A percentile compares a stretch with the other conserved stretches of the same genome.
These are phyloP conservation scores for Trematomus bernacchii DNA, from an alignment of 2,797 vertebrate genomes.

Conservation along the genomic window DNA sequence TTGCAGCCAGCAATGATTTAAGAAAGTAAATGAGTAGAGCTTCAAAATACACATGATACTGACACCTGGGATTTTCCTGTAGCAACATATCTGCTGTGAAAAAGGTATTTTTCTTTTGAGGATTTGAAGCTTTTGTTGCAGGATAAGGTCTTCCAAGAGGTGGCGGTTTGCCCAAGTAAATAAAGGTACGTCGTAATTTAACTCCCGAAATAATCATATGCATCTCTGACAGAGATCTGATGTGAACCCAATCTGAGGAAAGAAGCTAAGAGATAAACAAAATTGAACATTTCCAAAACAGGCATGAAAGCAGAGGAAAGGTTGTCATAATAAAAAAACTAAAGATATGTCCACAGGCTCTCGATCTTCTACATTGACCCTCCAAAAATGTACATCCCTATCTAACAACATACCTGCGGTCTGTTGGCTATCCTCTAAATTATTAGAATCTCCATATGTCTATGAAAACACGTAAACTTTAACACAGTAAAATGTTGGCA, in stretches of 20 bases:
- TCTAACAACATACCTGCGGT: neutral
- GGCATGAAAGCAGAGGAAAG: slow-evolving; percentile 10
- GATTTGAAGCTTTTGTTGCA: neutral
- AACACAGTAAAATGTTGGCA: neutral
- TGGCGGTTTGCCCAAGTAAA: neutral
- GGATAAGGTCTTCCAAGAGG: neutral
- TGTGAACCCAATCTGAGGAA: neutral
- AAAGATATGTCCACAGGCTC: neutral
- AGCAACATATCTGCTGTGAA: neutral
- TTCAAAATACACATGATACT: too few relatives aligned
- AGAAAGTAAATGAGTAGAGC: too few relatives aligned
- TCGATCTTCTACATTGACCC: neutral
- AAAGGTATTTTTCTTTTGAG: neutral
- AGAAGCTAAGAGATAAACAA: neutral
- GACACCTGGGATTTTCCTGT: neutral
- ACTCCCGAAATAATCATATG: neutral
- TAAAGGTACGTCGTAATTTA: neutral
- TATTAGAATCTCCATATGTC: neutral
- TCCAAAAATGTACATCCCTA: neutral
- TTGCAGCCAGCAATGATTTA: neutral
- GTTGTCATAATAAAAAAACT: neutral
- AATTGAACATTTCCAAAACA: slow-evolving; percentile 4
- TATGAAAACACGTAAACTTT: neutral
- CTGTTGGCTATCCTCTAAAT: neutral
- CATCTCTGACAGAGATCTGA: neutral